phyloP scores from a whole-genome alignment of 2,797 vertebrate species.

The Cichlasoma orientale region DNA sequence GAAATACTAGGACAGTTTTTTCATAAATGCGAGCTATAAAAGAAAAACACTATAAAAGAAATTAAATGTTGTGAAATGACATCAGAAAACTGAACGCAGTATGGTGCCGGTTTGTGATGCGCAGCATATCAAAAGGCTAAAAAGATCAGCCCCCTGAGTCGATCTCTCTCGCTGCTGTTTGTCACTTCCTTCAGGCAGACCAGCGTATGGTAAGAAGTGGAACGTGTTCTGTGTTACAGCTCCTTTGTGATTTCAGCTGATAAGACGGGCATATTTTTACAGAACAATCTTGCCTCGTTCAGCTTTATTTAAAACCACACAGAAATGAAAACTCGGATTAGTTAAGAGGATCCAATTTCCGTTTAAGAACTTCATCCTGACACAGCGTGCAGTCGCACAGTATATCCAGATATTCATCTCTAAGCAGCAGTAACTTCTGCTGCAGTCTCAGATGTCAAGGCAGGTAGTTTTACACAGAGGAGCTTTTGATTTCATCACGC shows the following conservation, averaged over 20 bases:
- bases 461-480: slow-evolving; percentile 35
- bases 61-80: slow-evolving; percentile 11
- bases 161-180: slow-evolving; percentile 9
- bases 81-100: slow-evolving; percentile 17
- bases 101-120: slow-evolving; percentile 10
- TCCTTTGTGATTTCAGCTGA: slow-evolving; percentile 14
- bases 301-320: slow-evolving; percentile 45
- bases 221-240: neutral
- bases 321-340: slow-evolving; percentile 18
- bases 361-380: slow-evolving; percentile 27
- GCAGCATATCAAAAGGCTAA: slow-evolving; percentile 28
- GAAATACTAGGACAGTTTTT: neutral
- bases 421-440: slow-evolving; percentile 26
- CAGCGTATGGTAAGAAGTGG: neutral
- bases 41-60: slow-evolving; percentile 1
- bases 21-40: neutral
- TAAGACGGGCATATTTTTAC: slow-evolving; percentile 36
- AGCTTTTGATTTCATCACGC: slow-evolving; percentile 49
- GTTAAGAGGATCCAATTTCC: slow-evolving; percentile 46
- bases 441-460: slow-evolving; percentile 49
- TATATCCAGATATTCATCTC: slow-evolving; percentile 39
- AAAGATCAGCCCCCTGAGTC: slow-evolving; percentile 8
- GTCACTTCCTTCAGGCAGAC: slow-evolving; percentile 13
- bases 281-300: slow-evolving; percentile 9
- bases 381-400: slow-evolving; percentile 23